Evolutionary conservation across 2,888 invertebrate genomes (phyloP).

Genomic region (Pegoplata infirma): DNA sequence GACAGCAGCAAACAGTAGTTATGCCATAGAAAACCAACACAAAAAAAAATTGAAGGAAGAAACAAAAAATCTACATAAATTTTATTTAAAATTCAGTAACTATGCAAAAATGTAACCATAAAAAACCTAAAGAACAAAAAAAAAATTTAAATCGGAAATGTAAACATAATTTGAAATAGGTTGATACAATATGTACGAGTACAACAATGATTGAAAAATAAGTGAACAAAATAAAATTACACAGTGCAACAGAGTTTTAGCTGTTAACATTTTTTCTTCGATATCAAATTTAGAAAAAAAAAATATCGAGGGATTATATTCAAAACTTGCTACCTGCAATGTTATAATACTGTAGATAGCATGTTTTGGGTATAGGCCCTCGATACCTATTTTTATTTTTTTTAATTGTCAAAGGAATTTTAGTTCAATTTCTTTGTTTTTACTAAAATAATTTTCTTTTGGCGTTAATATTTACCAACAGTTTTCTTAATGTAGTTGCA

Average conservation of each 20-base stretch:
- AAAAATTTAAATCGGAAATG: constrained; percentile 30
- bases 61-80: constrained; percentile 30
- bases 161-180: constrained; percentile 33
- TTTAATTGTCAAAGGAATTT: too few relatives aligned
- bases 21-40: not conserved
- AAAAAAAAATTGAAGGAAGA: not conserved
- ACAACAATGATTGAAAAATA: not conserved
- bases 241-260: too few relatives aligned
- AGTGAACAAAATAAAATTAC: not conserved
- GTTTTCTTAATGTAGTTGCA: too few relatives aligned
- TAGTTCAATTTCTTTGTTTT: too few relatives aligned
- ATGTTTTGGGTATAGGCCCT: too few relatives aligned
- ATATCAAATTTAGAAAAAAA: too few relatives aligned
- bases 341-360: too few relatives aligned
- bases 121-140: constrained; percentile 1
- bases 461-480: too few relatives aligned
- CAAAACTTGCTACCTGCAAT: too few relatives aligned
- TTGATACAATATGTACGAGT: constrained; percentile 14
- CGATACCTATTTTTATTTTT: too few relatives aligned
- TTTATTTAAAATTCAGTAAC: constrained; percentile 30
- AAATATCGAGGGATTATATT: not conserved
- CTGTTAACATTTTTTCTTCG: too few relatives aligned
- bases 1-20: constrained; percentile 8
- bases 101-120: constrained; percentile 1
- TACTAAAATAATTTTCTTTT: too few relatives aligned